These are phyloP conservation scores for Rhynchomys soricoides DNA, from an alignment of 2,113 vertebrate species.

Conservation along the genomic window DNA sequence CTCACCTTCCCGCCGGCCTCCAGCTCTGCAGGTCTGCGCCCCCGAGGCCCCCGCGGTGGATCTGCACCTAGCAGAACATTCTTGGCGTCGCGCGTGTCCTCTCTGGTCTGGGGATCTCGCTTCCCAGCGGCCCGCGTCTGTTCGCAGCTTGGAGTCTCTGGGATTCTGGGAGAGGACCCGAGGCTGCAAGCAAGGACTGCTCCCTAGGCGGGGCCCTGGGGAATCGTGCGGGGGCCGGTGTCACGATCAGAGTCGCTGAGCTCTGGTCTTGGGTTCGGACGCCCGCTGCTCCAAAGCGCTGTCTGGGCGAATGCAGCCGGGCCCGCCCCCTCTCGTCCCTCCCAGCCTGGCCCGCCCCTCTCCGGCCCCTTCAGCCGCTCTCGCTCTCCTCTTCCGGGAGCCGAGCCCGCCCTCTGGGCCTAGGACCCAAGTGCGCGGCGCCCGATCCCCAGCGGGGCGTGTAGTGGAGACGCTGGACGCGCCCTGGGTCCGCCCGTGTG, in stretches of 20 bases:
- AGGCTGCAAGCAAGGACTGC: not conserved
- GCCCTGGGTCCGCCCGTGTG: not conserved
- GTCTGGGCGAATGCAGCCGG: conserved; percentile 39
- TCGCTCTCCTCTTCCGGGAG: conserved; percentile 53
- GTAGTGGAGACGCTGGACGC: conserved; percentile 22
- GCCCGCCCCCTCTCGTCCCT: conserved; percentile 67
- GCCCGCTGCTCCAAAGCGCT: conserved; percentile 28
- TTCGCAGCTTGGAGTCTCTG: not conserved
- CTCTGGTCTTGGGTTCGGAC: conserved; percentile 40
- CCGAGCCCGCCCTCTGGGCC: conserved; percentile 56
- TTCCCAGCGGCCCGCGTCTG: not conserved
- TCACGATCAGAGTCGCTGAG: conserved; percentile 8
- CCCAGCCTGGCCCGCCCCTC: conserved; percentile 64
- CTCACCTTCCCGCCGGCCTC: conserved; percentile 70
- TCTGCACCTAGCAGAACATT: not conserved
- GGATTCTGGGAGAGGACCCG: not conserved
- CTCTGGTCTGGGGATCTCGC: not conserved
- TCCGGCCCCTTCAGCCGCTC: conserved; percentile 41
- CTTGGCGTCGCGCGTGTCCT: not conserved
- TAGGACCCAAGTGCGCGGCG: not conserved
- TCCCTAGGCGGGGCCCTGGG: conserved; percentile 36
- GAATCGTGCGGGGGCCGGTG: not conserved
- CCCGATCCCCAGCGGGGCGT: not conserved
- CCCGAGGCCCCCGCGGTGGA: not conserved
- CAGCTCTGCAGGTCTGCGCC: conserved; percentile 5